Percentiles rank a stretch among this genome's conserved stretches.
Evolutionary conservation across 1,140 invertebrate genomes (phyloP).

Genomic region (Gonioctena quinquepunctata): DNA sequence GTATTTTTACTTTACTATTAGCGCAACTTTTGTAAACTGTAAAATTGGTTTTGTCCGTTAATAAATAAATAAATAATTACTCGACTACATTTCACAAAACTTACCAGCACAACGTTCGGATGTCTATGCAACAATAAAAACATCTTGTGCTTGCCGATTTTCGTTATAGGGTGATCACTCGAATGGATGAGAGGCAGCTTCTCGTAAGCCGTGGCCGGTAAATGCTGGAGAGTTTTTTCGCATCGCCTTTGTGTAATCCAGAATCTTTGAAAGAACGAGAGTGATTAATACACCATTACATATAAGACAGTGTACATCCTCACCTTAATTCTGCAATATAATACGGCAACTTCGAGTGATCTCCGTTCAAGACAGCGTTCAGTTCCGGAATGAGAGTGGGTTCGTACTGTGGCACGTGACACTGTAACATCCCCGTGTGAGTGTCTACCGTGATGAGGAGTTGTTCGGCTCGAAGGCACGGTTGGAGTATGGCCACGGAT

Average conservation of each 20-base stretch:
- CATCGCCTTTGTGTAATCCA: conserved; percentile 91
- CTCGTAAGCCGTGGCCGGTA: conserved; percentile 86
- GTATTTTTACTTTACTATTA: no score
- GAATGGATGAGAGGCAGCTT: conserved; percentile 79
- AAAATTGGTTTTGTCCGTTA: no score
- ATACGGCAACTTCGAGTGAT: conserved; percentile 69
- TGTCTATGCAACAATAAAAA: conserved; percentile 87
- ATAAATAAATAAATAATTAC: conserved; percentile 10
- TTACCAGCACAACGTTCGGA: conserved; percentile 80
- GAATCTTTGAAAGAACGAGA: conserved; percentile 60
- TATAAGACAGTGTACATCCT: conserved; percentile 38
- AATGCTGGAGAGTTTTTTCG: conserved; percentile 92
- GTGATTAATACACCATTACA: neutral
- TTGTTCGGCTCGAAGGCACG: conserved; percentile 88
- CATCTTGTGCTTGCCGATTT: conserved; percentile 78
- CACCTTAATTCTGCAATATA: conserved; percentile 74
- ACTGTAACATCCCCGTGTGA: conserved; percentile 88
- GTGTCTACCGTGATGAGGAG: conserved; percentile 91
- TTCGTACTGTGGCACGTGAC: conserved; percentile 89
- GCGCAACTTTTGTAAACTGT: no score
- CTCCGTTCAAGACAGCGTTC: conserved; percentile 78
- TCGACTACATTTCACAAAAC: conserved; percentile 31
- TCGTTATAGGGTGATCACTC: conserved; percentile 77
- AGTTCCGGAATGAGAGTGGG: conserved; percentile 81
- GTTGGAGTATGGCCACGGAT: conserved; percentile 84